Evolutionary conservation across 2,113 vertebrate genomes (phyloP).

Genomic region (Gallinago jamesoni): DNA sequence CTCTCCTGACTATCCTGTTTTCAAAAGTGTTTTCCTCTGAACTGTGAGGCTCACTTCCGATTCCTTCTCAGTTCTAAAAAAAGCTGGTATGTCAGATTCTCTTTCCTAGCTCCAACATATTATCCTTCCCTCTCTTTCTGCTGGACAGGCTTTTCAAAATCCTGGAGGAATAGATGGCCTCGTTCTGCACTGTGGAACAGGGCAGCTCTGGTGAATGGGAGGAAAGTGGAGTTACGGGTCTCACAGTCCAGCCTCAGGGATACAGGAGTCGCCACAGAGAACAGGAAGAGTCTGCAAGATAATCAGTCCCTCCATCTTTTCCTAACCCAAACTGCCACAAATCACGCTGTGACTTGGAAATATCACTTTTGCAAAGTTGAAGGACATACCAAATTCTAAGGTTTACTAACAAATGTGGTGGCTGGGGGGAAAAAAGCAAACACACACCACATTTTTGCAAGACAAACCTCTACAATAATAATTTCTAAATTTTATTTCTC

Average conservation of each 20-base stretch:
- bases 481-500: neutral
- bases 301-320: neutral
- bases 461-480: neutral
- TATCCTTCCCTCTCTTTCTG: neutral
- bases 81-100: neutral
- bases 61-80: neutral
- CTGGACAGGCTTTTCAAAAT: neutral
- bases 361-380: neutral
- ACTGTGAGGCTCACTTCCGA: rapidly evolving
- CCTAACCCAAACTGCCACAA: neutral
- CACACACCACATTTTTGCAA: neutral
- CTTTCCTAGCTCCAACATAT: neutral
- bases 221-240: no score
- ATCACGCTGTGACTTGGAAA: neutral
- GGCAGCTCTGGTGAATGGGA: neutral
- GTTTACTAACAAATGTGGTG: neutral
- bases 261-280: neutral
- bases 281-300: neutral
- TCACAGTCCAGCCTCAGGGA: neutral
- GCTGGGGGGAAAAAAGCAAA: neutral
- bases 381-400: neutral
- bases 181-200: neutral
- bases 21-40: neutral
- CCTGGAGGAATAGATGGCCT: neutral
- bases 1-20: neutral